Evolutionary conservation across 2,113 vertebrate genomes (phyloP).

Genomic region (sheep (Ovis aries)): ARS-UI_Ramb_v3.0 NC_056065.1:66484001-66484500

Average conservation of each 20-base stretch:
- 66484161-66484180: not conserved
- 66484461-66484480: slow-evolving; percentile 59
- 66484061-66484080: not conserved
- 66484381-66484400: slow-evolving; percentile 65
- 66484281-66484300: not conserved
- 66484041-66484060: not conserved
- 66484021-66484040: not conserved
- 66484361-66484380: slow-evolving; percentile 54
- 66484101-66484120: not conserved
- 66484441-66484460: slow-evolving; percentile 67
- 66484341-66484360: slow-evolving; percentile 54
- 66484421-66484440: slow-evolving; percentile 47
- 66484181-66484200: slow-evolving; percentile 1
- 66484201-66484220: not conserved
- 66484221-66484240: not conserved
- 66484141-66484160: not conserved
- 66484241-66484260: not conserved
- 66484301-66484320: not conserved
- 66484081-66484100: not conserved
- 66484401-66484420: slow-evolving; percentile 54
- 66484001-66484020: not conserved
- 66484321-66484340: not conserved
- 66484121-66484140: not conserved
- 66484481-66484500: slow-evolving; percentile 44
- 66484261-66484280: not conserved